Percentiles rank a stretch among this genome's conserved stretches.
Conservation (phyloP, 2,797 vertebrate species). For the Varecia variegata region DNA sequence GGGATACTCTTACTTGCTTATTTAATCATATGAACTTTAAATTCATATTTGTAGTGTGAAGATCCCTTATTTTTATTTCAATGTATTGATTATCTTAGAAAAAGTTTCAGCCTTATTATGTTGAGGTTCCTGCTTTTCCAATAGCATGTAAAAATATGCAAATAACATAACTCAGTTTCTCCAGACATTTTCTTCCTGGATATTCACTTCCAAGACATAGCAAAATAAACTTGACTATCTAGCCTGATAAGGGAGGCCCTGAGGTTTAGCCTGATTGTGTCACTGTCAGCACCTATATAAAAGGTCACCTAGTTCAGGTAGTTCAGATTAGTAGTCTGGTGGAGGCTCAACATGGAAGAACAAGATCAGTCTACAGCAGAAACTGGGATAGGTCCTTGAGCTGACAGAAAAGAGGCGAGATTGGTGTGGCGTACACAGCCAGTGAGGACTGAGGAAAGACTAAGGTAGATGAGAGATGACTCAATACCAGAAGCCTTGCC, state of each 20-base stretch:
- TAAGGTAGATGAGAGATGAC: neutral
- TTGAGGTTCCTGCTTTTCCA: neutral
- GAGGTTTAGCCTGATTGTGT: neutral
- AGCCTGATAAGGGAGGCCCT: neutral
- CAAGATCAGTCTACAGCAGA: rapidly evolving
- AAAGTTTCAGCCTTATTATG: neutral
- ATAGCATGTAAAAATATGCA: neutral
- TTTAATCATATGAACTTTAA: neutral
- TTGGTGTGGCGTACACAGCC: rapidly evolving
- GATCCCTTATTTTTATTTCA: neutral
- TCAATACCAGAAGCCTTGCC: neutral
- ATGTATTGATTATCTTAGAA: neutral
- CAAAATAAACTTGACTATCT: neutral
- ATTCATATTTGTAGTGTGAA: neutral
- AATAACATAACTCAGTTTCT: neutral
- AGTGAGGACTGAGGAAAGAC: neutral
- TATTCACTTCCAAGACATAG: neutral
- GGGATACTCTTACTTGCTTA: neutral
- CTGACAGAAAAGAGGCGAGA: neutral
- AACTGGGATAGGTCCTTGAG: neutral
- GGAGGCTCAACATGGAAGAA: neutral
- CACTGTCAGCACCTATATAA: neutral
- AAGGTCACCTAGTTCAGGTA: neutral
- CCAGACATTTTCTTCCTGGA: neutral
- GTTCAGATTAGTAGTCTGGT: neutral